A percentile compares a stretch with the other conserved stretches of the same genome.
These are phyloP conservation scores for Sebastes trivittatus DNA, from an alignment of 2,797 vertebrate species.

Conservation along the genomic window DNA sequence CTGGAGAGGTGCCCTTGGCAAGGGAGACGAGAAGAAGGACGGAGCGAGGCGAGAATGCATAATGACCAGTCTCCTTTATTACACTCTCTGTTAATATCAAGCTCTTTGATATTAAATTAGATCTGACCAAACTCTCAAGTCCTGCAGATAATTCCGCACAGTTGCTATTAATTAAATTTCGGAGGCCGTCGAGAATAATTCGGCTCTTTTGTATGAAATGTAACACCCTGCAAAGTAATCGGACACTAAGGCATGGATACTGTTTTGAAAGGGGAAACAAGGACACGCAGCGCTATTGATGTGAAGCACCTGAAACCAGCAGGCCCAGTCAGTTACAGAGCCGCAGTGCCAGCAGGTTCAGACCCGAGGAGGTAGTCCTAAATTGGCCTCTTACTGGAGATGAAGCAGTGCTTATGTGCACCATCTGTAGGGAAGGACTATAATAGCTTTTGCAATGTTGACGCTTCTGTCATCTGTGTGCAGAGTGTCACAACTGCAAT, in stretches of 20 bases:
- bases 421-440: not conserved
- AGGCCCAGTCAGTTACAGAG: not conserved
- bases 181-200: constrained; percentile 23
- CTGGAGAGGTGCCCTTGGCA: constrained; percentile 41
- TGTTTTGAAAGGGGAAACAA: constrained; percentile 19
- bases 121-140: constrained; percentile 15
- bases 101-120: constrained; percentile 47
- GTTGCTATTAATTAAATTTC: constrained; percentile 31
- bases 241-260: not conserved
- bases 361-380: not conserved
- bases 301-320: constrained; percentile 15
- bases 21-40: constrained; percentile 17
- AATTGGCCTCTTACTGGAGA: not conserved
- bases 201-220: not conserved
- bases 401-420: not conserved
- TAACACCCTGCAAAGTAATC: constrained; percentile 11
- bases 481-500: no score
- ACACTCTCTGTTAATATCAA: constrained; percentile 26
- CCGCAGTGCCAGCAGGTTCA: not conserved
- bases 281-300: constrained; percentile 2
- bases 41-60: constrained; percentile 36
- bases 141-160: constrained; percentile 25
- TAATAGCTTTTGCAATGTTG: not conserved
- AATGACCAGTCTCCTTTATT: constrained; percentile 40
- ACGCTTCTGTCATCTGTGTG: not conserved